A percentile compares a stretch with the other conserved stretches of the same genome.
These are phyloP conservation scores for Lymantria dispar DNA, from an alignment of 2,888 invertebrate species.

Conservation along the genomic window DNA sequence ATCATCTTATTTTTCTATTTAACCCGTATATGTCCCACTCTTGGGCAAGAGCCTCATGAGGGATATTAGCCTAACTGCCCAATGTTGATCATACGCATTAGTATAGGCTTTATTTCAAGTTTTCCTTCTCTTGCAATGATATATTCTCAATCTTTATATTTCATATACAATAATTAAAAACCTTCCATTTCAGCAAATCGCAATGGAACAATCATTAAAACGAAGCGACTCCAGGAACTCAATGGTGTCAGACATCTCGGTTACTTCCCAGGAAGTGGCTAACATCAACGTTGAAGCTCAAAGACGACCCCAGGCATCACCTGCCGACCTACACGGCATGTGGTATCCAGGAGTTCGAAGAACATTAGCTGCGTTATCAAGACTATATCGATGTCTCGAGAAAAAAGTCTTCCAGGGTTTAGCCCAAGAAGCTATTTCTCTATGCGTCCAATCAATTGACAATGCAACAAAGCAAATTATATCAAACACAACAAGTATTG, in stretches of 20 bases:
- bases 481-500: conserved; percentile 89
- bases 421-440: conserved; percentile 96
- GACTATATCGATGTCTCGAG: conserved; percentile 93
- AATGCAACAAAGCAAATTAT: conserved; percentile 91
- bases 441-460: conserved; percentile 95
- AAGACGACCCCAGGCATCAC: conserved; percentile 83
- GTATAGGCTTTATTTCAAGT: too few relatives aligned
- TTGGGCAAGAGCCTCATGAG: too few relatives aligned
- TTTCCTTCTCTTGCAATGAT: too few relatives aligned
- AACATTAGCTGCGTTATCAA: conserved; percentile 96
- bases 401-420: conserved; percentile 97
- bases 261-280: conserved; percentile 88
- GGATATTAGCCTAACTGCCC: too few relatives aligned
- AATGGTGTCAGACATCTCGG: conserved; percentile 85
- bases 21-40: too few relatives aligned
- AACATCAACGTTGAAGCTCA: conserved; percentile 78
- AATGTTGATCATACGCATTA: too few relatives aligned
- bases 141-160: neutral
- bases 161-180: neutral
- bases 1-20: too few relatives aligned
- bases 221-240: conserved; percentile 87
- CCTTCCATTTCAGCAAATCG: conserved; percentile 79
- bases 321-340: conserved; percentile 99
- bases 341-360: conserved; percentile 99
- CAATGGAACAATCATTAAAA: conserved; percentile 79